Conservation (phyloP, 2,888 invertebrate species). For the Agrilus biguttatus region DNA sequence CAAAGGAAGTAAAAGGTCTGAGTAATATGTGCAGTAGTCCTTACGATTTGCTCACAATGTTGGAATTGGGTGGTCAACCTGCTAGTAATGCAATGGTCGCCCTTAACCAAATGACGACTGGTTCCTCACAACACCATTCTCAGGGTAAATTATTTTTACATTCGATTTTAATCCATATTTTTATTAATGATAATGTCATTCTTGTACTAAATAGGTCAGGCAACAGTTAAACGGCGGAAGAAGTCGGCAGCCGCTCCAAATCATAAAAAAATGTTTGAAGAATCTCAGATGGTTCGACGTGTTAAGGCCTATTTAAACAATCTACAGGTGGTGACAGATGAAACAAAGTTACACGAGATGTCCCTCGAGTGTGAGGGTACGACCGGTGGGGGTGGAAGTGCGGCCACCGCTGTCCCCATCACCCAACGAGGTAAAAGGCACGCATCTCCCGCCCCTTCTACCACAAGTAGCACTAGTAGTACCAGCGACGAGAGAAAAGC, state of each 20-base stretch:
- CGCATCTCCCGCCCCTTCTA: conserved; percentile 85
- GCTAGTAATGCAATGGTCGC: conserved; percentile 82
- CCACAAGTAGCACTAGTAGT: conserved; percentile 81
- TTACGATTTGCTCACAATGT: conserved; percentile 71
- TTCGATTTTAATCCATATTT: not conserved
- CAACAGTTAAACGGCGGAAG: conserved; percentile 80
- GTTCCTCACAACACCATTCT: conserved; percentile 40
- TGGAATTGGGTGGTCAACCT: conserved; percentile 74
- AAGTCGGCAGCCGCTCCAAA: conserved; percentile 83
- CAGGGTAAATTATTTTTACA: conserved; percentile 24
- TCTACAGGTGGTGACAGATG: conserved; percentile 84
- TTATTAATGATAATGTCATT: conserved; percentile 3
- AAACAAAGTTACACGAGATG: conserved; percentile 74
- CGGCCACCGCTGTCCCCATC: conserved; percentile 35
- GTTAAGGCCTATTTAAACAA: conserved; percentile 92
- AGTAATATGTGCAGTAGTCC: conserved; percentile 94
- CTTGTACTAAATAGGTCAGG: conserved; percentile 47
- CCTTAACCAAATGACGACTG: conserved; percentile 72
- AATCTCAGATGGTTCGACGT: conserved; percentile 94
- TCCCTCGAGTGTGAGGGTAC: conserved; percentile 78
- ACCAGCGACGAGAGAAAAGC: conserved; percentile 57
- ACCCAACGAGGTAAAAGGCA: conserved; percentile 51
- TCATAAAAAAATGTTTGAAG: conserved; percentile 97
- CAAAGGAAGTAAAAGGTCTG: conserved; percentile 82
- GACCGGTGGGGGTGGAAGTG: conserved; percentile 21